Conservation (phyloP, 1,140 invertebrate genomes). For the Hyles vespertilio region DNA sequence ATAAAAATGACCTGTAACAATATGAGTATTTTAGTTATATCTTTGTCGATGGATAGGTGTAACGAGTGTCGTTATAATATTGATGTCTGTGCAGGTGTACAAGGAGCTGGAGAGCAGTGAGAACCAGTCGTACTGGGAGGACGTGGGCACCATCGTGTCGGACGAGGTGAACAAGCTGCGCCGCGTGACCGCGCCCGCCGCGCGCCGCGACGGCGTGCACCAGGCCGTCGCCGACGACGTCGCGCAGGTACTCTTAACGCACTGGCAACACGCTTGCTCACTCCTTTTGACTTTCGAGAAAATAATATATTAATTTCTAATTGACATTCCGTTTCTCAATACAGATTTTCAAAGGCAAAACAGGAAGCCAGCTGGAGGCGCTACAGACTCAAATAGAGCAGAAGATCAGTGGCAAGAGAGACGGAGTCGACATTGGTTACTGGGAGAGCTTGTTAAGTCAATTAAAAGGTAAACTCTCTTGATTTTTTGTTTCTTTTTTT, state of each 20-base stretch:
- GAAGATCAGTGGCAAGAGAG: constrained; percentile 89
- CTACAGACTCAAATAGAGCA: constrained; percentile 91
- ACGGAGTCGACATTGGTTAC: constrained; percentile 97
- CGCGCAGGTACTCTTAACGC: constrained; percentile 67
- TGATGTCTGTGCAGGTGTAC: constrained; percentile 78
- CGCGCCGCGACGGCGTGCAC: constrained; percentile 93
- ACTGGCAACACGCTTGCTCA: too few relatives aligned
- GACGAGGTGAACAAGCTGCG: constrained; percentile 94
- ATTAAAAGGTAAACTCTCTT: constrained; percentile 82
- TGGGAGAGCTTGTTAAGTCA: constrained; percentile 97
- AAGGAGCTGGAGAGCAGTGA: constrained; percentile 90
- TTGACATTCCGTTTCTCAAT: not conserved
- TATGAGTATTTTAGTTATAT: too few relatives aligned
- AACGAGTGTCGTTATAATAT: too few relatives aligned
- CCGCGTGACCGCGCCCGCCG: constrained; percentile 82
- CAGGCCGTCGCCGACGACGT: constrained; percentile 94
- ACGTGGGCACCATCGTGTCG: constrained; percentile 96
- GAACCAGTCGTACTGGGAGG: constrained; percentile 97
- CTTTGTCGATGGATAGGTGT: too few relatives aligned
- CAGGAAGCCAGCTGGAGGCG: constrained; percentile 88
- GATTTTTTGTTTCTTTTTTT: too few relatives aligned
- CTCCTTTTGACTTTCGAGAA: too few relatives aligned
- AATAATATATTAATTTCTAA: too few relatives aligned
- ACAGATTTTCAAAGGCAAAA: constrained; percentile 95
- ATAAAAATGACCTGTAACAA: too few relatives aligned